A percentile compares a stretch with the other conserved stretches of the same genome.
Conservation (phyloP, 2,797 vertebrate species). For the Eulemur rubriventer region DNA sequence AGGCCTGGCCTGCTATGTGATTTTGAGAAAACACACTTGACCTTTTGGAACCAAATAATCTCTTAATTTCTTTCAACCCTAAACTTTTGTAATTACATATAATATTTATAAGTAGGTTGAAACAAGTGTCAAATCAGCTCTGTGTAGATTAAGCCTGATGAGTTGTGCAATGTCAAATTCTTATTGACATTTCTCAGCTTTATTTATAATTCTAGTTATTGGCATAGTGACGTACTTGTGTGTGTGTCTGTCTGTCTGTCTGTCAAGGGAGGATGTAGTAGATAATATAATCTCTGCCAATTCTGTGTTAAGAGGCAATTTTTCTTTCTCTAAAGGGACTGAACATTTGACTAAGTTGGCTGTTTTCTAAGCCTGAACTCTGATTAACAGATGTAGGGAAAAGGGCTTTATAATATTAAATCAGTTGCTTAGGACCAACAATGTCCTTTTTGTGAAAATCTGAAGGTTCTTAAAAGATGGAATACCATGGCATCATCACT, state of each 20-base stretch:
- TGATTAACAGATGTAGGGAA: conserved; percentile 82
- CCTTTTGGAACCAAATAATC: not conserved
- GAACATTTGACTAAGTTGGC: not conserved
- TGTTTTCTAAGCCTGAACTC: conserved; percentile 69
- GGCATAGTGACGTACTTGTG: not conserved
- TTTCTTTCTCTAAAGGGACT: not conserved
- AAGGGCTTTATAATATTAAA: conserved; percentile 83
- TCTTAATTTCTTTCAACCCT: not conserved
- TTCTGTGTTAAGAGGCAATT: not conserved
- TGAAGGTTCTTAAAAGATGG: conserved; percentile 85
- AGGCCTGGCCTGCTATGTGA: not conserved
- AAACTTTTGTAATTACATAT: not conserved
- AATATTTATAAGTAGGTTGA: not conserved
- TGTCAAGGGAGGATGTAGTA: not conserved
- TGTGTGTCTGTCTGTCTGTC: not conserved
- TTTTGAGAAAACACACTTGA: not conserved
- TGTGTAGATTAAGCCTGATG: not conserved
- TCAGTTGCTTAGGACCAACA: conserved; percentile 84
- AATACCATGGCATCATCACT: conserved; percentile 84
- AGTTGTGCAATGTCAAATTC: not conserved
- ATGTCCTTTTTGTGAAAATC: conserved; percentile 86
- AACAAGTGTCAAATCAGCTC: not conserved
- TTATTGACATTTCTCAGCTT: not conserved
- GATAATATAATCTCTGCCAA: not conserved
- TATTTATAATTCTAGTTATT: not conserved